These are phyloP conservation scores for Erythrolamprus reginae DNA, from an alignment of 2,113 vertebrate species.

Conservation along the genomic window DNA sequence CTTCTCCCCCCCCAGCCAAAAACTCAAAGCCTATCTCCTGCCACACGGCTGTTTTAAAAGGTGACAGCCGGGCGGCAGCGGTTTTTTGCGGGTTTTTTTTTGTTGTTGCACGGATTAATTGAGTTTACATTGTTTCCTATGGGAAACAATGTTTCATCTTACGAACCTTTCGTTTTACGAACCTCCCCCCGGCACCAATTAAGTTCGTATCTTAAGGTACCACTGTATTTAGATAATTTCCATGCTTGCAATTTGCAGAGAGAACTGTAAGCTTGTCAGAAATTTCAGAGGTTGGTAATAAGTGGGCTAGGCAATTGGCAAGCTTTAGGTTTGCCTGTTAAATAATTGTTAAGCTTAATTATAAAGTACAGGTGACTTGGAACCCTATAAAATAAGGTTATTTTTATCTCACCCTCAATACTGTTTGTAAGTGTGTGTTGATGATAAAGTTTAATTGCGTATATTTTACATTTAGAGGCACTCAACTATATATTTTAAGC, in stretches of 20 bases:
- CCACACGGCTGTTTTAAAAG: too few species aligned
- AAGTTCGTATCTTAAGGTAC: too few species aligned
- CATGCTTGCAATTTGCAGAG: not conserved
- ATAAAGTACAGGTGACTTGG: too few species aligned
- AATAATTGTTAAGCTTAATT: not conserved
- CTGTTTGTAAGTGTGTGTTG: not conserved
- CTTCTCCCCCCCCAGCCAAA: too few species aligned
- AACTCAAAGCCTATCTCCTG: too few species aligned
- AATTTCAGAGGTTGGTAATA: not conserved
- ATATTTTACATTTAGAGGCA: not conserved
- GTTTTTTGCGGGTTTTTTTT: too few species aligned
- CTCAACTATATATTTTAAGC: not conserved
- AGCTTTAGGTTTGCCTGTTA: not conserved
- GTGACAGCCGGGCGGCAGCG: too few species aligned
- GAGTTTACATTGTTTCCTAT: too few species aligned
- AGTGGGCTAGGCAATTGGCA: not conserved
- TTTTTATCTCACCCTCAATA: not conserved
- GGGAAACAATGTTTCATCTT: too few species aligned
- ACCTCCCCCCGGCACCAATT: too few species aligned
- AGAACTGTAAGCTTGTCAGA: not conserved
- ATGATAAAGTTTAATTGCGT: not conserved
- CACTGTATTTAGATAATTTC: not conserved
- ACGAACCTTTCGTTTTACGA: too few species aligned
- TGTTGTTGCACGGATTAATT: too few species aligned
- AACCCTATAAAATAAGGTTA: constrained; percentile 20